These are phyloP conservation scores for Meteorus colon DNA, from an alignment of 2,888 invertebrate genomes.

Conservation along the genomic window DNA sequence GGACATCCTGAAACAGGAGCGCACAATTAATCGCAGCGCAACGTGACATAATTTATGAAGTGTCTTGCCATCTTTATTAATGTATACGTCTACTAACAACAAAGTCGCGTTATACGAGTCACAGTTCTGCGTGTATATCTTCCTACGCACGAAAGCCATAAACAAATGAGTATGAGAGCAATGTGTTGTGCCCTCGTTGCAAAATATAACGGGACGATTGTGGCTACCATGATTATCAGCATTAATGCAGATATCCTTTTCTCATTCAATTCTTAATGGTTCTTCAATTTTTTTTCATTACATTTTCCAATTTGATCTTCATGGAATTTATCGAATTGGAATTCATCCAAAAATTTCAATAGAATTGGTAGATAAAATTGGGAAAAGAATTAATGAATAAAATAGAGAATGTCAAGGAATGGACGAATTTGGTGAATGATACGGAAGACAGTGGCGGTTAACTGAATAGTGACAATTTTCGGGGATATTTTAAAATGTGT, in stretches of 20 bases:
- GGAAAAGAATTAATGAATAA: neutral
- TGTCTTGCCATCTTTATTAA: slow-evolving; percentile 24
- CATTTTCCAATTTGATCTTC: neutral
- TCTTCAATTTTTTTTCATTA: slow-evolving; percentile 2
- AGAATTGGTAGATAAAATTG: neutral
- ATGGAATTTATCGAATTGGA: neutral
- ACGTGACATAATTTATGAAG: slow-evolving; percentile 42
- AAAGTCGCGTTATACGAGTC: slow-evolving; percentile 1
- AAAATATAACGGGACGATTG: neutral
- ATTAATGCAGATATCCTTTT: neutral
- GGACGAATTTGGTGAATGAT: too few relatives aligned
- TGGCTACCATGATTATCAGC: neutral
- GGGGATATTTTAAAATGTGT: too few relatives aligned
- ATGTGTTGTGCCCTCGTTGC: neutral
- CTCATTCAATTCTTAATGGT: slow-evolving; percentile 17
- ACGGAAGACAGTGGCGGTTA: too few relatives aligned
- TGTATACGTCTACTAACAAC: slow-evolving; percentile 3
- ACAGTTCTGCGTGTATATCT: slow-evolving; percentile 1
- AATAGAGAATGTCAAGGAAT: neutral
- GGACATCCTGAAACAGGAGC: slow-evolving; percentile 50
- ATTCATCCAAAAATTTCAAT: neutral
- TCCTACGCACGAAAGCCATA: slow-evolving; percentile 5
- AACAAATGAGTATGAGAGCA: neutral
- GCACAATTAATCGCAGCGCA: slow-evolving; percentile 41
- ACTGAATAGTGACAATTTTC: too few relatives aligned